Percentiles rank a stretch among this genome's conserved stretches.
Evolutionary conservation across 2,888 invertebrate species (phyloP).

Genomic region (Macrophya annulata): DNA sequence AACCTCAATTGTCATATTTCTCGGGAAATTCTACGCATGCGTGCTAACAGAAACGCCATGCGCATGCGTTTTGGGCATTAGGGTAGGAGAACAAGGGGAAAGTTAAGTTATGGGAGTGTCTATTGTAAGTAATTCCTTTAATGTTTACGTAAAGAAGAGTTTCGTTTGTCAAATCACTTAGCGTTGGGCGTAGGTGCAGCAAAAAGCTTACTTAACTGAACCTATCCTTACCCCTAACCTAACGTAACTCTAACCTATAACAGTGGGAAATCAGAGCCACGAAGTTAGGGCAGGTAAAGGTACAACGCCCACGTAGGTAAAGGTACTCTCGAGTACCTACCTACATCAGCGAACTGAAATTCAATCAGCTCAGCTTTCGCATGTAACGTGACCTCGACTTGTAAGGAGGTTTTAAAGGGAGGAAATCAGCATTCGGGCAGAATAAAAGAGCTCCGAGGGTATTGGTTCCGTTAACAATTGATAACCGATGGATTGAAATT

Average conservation of each 20-base stretch:
- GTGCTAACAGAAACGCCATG: no score
- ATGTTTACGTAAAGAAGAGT: not conserved
- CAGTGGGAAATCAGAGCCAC: not conserved
- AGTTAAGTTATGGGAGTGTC: no score
- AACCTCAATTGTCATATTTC: no score
- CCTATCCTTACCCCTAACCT: not conserved
- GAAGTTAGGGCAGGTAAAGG: slow-evolving; percentile 43
- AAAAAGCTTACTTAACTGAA: not conserved
- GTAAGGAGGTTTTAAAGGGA: slow-evolving; percentile 5
- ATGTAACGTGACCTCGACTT: slow-evolving; percentile 21
- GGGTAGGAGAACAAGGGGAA: no score
- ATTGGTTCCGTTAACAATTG: slow-evolving; percentile 52
- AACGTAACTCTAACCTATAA: not conserved
- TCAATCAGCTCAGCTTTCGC: slow-evolving; percentile 49
- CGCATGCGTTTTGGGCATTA: no score
- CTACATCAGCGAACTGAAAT: slow-evolving; percentile 30
- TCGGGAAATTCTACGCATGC: no score
- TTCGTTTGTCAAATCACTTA: slow-evolving; percentile 13
- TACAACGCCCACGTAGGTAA: slow-evolving; percentile 13
- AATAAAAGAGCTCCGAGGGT: slow-evolving; percentile 48
- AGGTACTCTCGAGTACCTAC: not conserved
- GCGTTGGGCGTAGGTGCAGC: not conserved
- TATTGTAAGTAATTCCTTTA: not conserved
- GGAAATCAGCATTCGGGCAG: slow-evolving; percentile 43
- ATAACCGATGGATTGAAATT: slow-evolving; percentile 35